Conservation (phyloP, 1,140 invertebrate species). For the Doryteuthis pealeii region DNA sequence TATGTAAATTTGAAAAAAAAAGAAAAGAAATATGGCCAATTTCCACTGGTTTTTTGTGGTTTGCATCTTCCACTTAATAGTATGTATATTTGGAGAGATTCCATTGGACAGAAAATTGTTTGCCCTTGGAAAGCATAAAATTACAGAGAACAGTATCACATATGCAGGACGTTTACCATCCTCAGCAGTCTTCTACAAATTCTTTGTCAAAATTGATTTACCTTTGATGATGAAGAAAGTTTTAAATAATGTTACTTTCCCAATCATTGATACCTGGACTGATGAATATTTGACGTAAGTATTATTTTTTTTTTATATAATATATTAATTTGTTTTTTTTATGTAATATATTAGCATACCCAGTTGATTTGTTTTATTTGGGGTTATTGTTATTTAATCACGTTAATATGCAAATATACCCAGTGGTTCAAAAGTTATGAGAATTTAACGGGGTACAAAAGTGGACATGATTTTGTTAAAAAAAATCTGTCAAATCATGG, state of each 20-base stretch:
- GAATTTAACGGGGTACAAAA: no score
- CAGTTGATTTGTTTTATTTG: no score
- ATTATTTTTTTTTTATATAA: not conserved
- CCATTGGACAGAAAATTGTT: not conserved
- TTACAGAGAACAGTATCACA: conserved; percentile 21
- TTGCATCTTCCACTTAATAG: no score
- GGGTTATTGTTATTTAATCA: no score
- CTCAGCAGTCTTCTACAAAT: conserved; percentile 40
- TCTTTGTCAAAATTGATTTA: conserved; percentile 37
- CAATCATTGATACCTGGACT: conserved; percentile 51
- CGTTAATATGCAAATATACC: no score
- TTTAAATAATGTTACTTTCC: conserved; percentile 32
- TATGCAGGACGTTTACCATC: conserved; percentile 39
- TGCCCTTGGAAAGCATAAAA: conserved; percentile 28
- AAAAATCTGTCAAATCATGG: no score
- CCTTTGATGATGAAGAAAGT: conserved; percentile 42
- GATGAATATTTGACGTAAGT: conserved; percentile 49
- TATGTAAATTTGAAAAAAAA: no score
- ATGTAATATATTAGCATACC: not conserved
- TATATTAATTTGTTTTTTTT: not conserved
- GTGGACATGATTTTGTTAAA: no score
- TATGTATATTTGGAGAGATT: no score
- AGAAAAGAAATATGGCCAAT: no score
- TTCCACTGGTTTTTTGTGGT: no score
- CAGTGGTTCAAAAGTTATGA: no score